Percentiles rank a stretch among this genome's conserved stretches.
Conservation (phyloP, 2,797 vertebrate species). For the Myotis planiceps region DNA sequence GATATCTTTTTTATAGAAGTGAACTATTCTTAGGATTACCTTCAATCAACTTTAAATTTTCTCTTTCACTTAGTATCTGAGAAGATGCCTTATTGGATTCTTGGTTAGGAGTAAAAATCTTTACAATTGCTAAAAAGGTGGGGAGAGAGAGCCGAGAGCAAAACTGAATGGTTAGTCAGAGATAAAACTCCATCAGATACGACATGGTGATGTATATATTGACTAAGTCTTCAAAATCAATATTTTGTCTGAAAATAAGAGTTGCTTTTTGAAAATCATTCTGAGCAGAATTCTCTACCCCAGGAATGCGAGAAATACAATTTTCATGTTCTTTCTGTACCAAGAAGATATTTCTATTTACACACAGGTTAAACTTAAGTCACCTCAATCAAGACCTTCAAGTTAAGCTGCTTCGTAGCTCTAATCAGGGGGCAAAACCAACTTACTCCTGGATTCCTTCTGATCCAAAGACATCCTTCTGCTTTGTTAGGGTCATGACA, state of each 20-base stretch:
- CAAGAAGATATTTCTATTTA: not conserved
- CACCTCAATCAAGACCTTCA: not conserved
- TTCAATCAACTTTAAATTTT: not conserved
- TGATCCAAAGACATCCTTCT: not conserved
- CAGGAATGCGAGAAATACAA: not conserved
- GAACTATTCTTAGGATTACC: not conserved
- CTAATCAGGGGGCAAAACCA: not conserved
- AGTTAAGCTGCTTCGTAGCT: not conserved
- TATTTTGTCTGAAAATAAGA: not conserved
- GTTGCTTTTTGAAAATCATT: not conserved
- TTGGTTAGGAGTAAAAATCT: not conserved
- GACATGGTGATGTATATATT: not conserved
- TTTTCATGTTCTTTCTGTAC: not conserved
- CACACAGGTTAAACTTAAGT: not conserved
- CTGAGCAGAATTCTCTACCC: not conserved
- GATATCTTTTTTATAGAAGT: not conserved
- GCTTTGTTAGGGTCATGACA: not conserved
- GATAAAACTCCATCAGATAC: not conserved
- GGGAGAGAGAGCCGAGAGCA: not conserved
- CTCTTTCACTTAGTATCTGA: not conserved
- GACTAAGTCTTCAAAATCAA: not conserved
- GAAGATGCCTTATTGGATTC: not conserved
- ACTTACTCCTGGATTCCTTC: not conserved
- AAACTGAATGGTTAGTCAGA: not conserved
- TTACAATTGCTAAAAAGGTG: not conserved